Conservation (phyloP, 2,113 vertebrate species). For the Anguilla rostrata region DNA sequence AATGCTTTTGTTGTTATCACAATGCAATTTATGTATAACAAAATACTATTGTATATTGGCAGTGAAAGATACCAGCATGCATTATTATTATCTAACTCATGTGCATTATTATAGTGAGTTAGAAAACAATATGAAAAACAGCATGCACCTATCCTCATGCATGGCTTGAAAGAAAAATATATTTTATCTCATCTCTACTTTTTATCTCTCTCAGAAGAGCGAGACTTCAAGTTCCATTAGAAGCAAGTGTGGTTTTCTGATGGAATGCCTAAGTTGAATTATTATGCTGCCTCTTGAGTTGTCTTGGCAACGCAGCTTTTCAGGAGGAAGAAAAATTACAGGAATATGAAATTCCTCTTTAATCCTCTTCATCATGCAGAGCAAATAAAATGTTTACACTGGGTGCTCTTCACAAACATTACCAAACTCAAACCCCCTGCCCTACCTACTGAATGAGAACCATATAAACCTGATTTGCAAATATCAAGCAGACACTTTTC, state of each 20-base stretch:
- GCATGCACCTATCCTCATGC: slow-evolving; percentile 49
- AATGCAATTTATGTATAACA: no score
- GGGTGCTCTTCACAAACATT: not conserved
- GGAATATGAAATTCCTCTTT: slow-evolving; percentile 7
- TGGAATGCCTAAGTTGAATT: slow-evolving; percentile 9
- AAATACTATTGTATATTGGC: no score
- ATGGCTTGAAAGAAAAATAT: not conserved
- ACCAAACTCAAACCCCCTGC: not conserved
- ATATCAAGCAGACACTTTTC: not conserved
- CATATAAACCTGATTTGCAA: no score
- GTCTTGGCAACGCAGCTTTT: slow-evolving; percentile 17
- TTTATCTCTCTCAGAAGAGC: no score
- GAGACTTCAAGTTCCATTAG: no score
- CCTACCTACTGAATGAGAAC: not conserved
- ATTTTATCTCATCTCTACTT: no score
- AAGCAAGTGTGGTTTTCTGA: not conserved
- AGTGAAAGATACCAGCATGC: no score
- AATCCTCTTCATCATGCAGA: slow-evolving; percentile 3
- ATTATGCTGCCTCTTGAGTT: slow-evolving; percentile 9
- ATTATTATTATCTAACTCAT: no score
- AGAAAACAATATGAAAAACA: slow-evolving; percentile 38
- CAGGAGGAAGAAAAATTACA: not conserved
- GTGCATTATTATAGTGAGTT: slow-evolving; percentile 8
- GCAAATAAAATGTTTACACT: slow-evolving; percentile 5
- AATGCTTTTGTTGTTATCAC: no score